A percentile compares a stretch with the other conserved stretches of the same genome.
phyloP scores from a whole-genome alignment of 1,140 invertebrate species.

The Tenebrio molitor region DNA sequence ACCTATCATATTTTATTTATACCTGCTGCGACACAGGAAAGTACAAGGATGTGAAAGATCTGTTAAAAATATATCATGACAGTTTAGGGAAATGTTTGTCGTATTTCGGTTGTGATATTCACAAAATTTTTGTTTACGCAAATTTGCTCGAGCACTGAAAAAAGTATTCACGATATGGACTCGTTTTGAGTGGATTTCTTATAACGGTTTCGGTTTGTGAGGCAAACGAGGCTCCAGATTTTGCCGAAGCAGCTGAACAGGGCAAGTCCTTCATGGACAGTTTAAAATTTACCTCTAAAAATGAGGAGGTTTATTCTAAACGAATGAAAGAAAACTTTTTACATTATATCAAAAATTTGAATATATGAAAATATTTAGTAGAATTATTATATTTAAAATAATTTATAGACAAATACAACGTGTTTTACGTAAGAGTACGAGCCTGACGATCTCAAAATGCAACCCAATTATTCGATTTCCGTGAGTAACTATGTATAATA shows the following conservation, averaged over 20 bases:
- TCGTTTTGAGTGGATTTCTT: constrained; percentile 62
- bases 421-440: too few relatives aligned
- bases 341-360: too few relatives aligned
- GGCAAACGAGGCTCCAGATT: constrained; percentile 21
- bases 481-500: too few relatives aligned
- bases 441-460: too few relatives aligned
- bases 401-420: too few relatives aligned
- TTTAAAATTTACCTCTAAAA: background rate
- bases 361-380: too few relatives aligned
- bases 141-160: constrained; percentile 50
- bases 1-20: constrained; percentile 26
- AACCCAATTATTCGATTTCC: too few relatives aligned
- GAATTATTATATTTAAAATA: too few relatives aligned
- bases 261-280: background rate
- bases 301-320: background rate
- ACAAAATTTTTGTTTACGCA: background rate
- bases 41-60: constrained; percentile 3
- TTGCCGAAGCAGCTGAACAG: constrained; percentile 14
- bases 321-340: background rate
- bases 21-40: background rate
- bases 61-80: constrained; percentile 9
- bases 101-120: background rate
- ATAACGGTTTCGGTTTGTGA: constrained; percentile 46
- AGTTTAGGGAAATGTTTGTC: background rate
- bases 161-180: constrained; percentile 61